Evolutionary conservation across 2,888 invertebrate genomes (phyloP), one percentile per base, ranked within the genome.

Genomic region (Cyrtodaria siliqua): DNA sequence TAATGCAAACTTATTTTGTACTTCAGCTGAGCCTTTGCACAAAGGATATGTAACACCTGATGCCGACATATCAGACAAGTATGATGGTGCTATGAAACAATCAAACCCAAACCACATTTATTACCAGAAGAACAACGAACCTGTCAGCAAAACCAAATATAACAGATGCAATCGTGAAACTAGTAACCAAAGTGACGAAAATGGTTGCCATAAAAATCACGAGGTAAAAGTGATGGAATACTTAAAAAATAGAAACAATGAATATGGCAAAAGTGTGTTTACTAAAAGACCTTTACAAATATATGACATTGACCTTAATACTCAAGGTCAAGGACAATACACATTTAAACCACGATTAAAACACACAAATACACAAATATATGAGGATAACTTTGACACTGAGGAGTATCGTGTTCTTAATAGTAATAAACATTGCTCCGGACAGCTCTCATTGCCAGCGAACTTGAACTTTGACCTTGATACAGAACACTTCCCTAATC

Each of bases 281-380:
- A 33, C 33, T 33, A 33, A 33, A 8, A 33, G 12, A 20, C 52
- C 14, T 6, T 59, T 44, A 27, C 60, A 66, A 66, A 72, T 66
- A 60, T 72, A 66, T n/a, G 42, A 53, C 26, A 26, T 44, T 24
- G 52, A 44, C 38, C n/a, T 44, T 14, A 29, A 71, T 12, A 18
- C 16, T 20, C 20, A 1, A 23, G 44, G 47, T 33, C 29, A 29
- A 61, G 74, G 70, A 23, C 68, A 61, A 63, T 74, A 79, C 33
- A 79, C 63, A 33, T 67, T 63, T 55, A 79, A 63, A 66, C 79
- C 79, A 12, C 53, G 79, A 20, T 55, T 72, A 40, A 74, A 73
- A 47, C 55, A 20, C 16, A 55, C 38, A 33, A 12, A 53, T 24
- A 23, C 20, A 29, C 53, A 6, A 63, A 63, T 63, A 42, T 71